Evolutionary conservation across 2,113 vertebrate genomes (phyloP), one percentile per base, ranked within the genome.

Genomic region (Spheniscus mendiculus): DNA sequence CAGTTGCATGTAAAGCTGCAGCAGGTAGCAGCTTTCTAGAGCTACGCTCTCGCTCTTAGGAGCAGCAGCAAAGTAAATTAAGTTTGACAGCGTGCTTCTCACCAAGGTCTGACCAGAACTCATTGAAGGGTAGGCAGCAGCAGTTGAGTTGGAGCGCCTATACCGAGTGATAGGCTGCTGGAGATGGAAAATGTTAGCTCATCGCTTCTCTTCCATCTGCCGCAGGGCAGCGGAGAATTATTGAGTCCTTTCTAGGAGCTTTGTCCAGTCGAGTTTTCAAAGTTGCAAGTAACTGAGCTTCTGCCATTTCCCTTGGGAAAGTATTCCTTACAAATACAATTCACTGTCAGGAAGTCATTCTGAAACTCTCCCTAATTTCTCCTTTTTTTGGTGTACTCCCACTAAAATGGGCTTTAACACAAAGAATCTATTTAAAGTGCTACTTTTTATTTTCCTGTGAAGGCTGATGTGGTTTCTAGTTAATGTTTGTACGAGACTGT

Each of bases 321-420:
- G 53, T 93, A 89, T 96, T 96, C 86, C 93, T 95, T 96, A 93
- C 87, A 88, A 94, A 95, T 95, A 93, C 95, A 96, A 87, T 94
- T 92, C 79, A 58, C 70, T 93, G 81, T 96, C 81, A 94, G 96
- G 95, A 97, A 96, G 89, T 96, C 8, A 47, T 93, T 95, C 84
- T 96, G 87, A 95, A 97, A 95, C 87, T 93, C 91, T 89, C 81
- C 21, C 65, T 94, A 69, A 79, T 92, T 94, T 94, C 95, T 93
- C 38, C 74, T 89, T 91, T 94, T 93, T 94, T 93, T 94, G 40
- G 80, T 92, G 83, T 95, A 88, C 88, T 94, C 80, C 83, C 93
- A 92, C 94, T 92, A 82, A 52, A 96, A 89, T 50, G 59, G 56
- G 69, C 86, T 82, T 97, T 95, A 94, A 89, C 87, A 96, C 90